Percentiles rank a stretch among this genome's conserved stretches.
Conservation (phyloP, 2,888 invertebrate species). For the Eupithecia subfuscata region DNA sequence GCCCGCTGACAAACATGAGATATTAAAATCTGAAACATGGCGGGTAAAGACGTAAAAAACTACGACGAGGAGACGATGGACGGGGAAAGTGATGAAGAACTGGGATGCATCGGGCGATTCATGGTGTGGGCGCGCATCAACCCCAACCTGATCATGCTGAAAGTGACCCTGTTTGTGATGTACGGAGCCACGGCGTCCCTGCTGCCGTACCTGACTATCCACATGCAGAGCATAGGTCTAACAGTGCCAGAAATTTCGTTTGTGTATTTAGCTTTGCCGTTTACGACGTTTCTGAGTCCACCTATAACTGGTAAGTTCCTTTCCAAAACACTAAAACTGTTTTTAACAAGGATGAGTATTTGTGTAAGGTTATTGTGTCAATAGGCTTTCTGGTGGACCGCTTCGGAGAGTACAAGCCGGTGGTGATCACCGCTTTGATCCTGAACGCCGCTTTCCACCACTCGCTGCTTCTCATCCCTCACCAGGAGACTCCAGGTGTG, state of each 20-base stretch:
- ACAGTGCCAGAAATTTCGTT: constrained; percentile 94
- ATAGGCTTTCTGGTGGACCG: constrained; percentile 93
- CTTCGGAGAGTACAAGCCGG: constrained; percentile 93
- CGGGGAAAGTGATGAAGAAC: constrained; percentile 69
- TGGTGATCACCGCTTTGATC: constrained; percentile 90
- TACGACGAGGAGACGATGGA: constrained; percentile 80
- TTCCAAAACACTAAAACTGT: constrained; percentile 14
- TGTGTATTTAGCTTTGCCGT: constrained; percentile 93
- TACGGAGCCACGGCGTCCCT: constrained; percentile 94
- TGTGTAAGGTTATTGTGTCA: constrained; percentile 52
- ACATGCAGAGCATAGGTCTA: constrained; percentile 95
- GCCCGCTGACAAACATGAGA: constrained; percentile 68
- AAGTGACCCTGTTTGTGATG: constrained; percentile 92
- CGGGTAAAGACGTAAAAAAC: constrained; percentile 78
- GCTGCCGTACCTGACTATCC: constrained; percentile 93
- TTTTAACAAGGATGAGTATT: constrained; percentile 4
- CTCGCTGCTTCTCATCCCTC: constrained; percentile 90
- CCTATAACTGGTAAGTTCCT: constrained; percentile 89
- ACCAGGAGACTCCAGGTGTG: constrained; percentile 90
- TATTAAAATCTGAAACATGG: constrained; percentile 64
- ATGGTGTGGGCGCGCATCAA: constrained; percentile 85
- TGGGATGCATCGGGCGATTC: constrained; percentile 73
- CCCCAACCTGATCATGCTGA: constrained; percentile 91
- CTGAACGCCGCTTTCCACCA: constrained; percentile 92
- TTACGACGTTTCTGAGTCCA: constrained; percentile 93